Base-by-base conservation (phyloP, 2,797 vertebrate species). In the Petrocephalus sullivani region DNA sequence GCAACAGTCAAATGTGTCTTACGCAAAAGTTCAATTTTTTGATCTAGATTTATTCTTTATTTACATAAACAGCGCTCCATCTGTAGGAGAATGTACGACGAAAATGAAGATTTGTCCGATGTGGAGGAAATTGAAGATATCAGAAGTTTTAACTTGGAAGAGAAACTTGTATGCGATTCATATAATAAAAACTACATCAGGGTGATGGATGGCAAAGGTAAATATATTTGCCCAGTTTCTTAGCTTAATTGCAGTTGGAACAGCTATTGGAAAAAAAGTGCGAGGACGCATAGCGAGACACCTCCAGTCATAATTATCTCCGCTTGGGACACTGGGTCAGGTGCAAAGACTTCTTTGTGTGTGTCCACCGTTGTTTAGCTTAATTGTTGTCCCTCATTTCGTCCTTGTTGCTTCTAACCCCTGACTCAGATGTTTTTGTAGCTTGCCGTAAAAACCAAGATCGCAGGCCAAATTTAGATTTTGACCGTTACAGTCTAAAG, bases 121-220 rank as follows among this genome's bases (percentile, higher is more conserved):
- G 97, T 98, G 89, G 98, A 99, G 88, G 98, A 99, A 92, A 98
- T 99, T 8, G 96, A 95, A 67, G 98, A 97, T 92, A 95, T 98
- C 93, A 93, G 98, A 92, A 97, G 97, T 81, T 99, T 99, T 95
- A 97, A 94, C 91, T 92, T 99, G 94, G 98, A 99, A 91, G 97
- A 99, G 88, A 99, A 99, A 93, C 95, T 99, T 23, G 93, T 91
- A 93, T 97, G 97, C 90, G 94, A 95, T 91, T 91, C 87, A 21
- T 99, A 98, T 91, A 94, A 93, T 89, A 94, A 95, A 85, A 94
- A 96, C 90, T 98, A 96, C 92, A 97, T 99, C 89, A 96, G 93
- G 71, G 90, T 92, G 89, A 97, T 99, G 98, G 96, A 99, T 89
- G 98, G 98, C 51, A 97, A 97, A 98, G 98, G 98, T 98, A 95